phyloP scores from a whole-genome alignment of 2,888 invertebrate species.

The Hyposoter dolosus region DNA sequence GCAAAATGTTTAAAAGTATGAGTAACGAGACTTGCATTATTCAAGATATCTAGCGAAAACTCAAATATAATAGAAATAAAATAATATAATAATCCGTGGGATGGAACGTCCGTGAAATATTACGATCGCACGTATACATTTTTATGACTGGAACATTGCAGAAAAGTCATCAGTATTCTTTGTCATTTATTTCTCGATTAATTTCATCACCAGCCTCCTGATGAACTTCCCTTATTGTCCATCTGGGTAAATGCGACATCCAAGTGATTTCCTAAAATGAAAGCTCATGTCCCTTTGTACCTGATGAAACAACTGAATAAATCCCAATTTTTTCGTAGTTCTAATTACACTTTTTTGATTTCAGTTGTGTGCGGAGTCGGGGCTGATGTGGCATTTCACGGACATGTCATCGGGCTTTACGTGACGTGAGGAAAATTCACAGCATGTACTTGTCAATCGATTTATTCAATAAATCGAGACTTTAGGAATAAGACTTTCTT shows the following conservation, averaged over 20 bases:
- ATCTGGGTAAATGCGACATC: too few relatives aligned
- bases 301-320: background rate
- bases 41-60: constrained; percentile 51
- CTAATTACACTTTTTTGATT: constrained; percentile 71
- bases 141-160: background rate
- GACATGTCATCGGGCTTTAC: constrained; percentile 87
- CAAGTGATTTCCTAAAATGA: too few relatives aligned
- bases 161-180: background rate
- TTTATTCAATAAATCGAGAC: constrained; percentile 72
- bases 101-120: constrained; percentile 5
- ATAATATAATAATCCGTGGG: constrained; percentile 8
- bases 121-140: background rate
- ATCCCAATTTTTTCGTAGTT: background rate
- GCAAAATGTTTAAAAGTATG: constrained; percentile 42
- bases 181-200: background rate
- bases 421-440: constrained; percentile 87
- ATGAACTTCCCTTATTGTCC: too few relatives aligned
- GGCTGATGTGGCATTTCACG: constrained; percentile 88
- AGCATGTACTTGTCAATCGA: constrained; percentile 79
- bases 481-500: constrained; percentile 21
- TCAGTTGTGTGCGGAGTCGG: constrained; percentile 89
- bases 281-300: too few relatives aligned
- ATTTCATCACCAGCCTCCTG: background rate
- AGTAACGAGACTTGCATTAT: constrained; percentile 64
- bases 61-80: constrained; percentile 63